phyloP scores from a whole-genome alignment of 2,113 vertebrate genomes.

The Cryptomyrus ogoouensis region DNA sequence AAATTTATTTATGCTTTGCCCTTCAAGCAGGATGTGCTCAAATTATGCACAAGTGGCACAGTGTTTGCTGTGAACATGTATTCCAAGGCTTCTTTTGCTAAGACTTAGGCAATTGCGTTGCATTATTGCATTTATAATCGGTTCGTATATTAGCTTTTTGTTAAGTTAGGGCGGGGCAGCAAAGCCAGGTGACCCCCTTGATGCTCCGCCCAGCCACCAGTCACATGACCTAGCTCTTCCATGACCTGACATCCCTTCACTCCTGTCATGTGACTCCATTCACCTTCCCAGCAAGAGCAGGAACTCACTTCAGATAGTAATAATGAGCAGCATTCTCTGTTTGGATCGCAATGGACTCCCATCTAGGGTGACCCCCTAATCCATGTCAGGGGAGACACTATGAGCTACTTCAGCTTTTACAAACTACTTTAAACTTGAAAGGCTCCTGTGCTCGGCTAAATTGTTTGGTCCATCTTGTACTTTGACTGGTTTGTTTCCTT shows the following conservation, averaged over 20 bases:
- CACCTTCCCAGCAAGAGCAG: neutral
- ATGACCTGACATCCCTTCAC: neutral
- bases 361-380: neutral
- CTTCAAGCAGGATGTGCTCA: slow-evolving; percentile 6
- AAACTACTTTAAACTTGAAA: too few species aligned
- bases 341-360: neutral
- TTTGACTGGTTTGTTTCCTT: too few species aligned
- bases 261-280: neutral
- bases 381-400: too few species aligned
- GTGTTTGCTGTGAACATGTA: neutral
- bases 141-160: neutral
- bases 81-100: neutral
- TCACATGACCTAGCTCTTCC: neutral
- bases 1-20: neutral
- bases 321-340: neutral
- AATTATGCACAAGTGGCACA: neutral
- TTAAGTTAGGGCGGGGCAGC: neutral
- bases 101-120: neutral
- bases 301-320: neutral
- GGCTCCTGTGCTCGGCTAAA: too few species aligned
- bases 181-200: neutral
- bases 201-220: neutral
- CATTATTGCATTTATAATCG: neutral
- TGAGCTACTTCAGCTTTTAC: too few species aligned
- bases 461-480: too few species aligned